Conservation (phyloP, 2,888 invertebrate species). For the Cosmorhoe ocellata region DNA sequence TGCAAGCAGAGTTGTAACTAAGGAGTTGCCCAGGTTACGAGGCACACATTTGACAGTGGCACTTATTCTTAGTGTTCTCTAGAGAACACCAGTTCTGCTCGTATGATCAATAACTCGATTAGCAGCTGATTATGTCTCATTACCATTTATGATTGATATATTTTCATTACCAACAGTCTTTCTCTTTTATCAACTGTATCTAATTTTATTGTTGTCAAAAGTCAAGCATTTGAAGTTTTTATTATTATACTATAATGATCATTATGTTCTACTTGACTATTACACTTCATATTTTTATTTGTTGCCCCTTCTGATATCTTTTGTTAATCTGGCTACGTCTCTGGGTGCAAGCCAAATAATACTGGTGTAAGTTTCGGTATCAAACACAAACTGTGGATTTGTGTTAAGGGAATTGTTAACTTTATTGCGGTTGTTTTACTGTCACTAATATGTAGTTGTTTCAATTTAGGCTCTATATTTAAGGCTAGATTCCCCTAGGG, state of each 20-base stretch:
- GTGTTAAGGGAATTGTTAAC: slow-evolving; percentile 25
- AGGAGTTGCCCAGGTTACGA: not conserved
- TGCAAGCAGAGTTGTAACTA: slow-evolving; percentile 17
- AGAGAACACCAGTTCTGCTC: no score
- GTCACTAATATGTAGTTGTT: slow-evolving; percentile 12
- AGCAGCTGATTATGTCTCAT: no score
- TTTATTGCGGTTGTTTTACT: slow-evolving; percentile 23
- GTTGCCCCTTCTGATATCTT: not conserved
- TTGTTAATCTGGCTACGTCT: slow-evolving; percentile 9
- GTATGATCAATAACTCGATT: no score
- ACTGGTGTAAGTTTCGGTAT: slow-evolving; percentile 31
- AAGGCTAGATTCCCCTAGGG: not conserved
- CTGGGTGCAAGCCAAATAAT: slow-evolving; percentile 31
- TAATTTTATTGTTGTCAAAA: no score
- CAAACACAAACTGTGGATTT: slow-evolving; percentile 29
- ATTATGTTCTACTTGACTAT: no score
- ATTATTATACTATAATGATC: no score
- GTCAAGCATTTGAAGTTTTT: no score
- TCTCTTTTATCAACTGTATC: no score
- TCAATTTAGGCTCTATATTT: slow-evolving; percentile 8
- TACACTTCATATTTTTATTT: not conserved
- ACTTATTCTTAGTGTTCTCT: no score
- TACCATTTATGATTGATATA: no score
- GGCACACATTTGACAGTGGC: no score
- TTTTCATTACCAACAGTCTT: no score